Evolutionary conservation across 2,797 vertebrate genomes (phyloP).

Genomic region (Ctenochaetus hawaiiensis): DNA sequence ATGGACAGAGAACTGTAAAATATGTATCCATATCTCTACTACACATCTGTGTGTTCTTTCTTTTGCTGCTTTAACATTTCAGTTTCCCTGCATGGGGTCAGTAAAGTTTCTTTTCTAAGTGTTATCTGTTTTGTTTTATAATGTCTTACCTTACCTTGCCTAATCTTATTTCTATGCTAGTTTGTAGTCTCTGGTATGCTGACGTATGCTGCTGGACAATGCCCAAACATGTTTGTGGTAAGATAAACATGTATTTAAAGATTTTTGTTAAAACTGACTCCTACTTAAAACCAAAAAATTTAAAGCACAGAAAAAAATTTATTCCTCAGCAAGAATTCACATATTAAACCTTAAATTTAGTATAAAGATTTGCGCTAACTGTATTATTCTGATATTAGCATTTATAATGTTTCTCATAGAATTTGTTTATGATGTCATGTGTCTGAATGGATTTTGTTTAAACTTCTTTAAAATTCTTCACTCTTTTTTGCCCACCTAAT

Average conservation of each 20-base stretch:
- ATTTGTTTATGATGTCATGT: no score
- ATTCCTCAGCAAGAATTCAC: background rate
- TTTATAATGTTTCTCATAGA: no score
- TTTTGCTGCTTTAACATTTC: background rate
- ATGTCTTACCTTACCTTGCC: no score
- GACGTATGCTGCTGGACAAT: constrained; percentile 74
- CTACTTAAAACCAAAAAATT: background rate
- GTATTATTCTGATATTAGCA: background rate
- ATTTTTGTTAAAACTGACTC: background rate
- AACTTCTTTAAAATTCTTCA: no score
- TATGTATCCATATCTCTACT: no score
- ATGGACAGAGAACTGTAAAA: no score
- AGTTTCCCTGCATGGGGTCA: background rate
- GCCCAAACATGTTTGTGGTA: constrained; percentile 81
- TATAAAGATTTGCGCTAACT: background rate
- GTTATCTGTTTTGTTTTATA: no score
- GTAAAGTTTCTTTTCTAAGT: background rate
- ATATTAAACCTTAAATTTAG: background rate
- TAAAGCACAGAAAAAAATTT: background rate
- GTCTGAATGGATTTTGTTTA: no score
- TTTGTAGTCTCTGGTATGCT: constrained; percentile 79
- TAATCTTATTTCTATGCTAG: constrained; percentile 49
- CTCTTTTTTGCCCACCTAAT: no score
- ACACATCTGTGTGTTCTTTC: background rate
- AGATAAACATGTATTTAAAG: constrained; percentile 38